Percentiles rank a stretch among this genome's conserved stretches.
These are phyloP conservation scores for Drosophila sturtevanti DNA, from an alignment of 1,140 invertebrate genomes.

Conservation along the genomic window DNA sequence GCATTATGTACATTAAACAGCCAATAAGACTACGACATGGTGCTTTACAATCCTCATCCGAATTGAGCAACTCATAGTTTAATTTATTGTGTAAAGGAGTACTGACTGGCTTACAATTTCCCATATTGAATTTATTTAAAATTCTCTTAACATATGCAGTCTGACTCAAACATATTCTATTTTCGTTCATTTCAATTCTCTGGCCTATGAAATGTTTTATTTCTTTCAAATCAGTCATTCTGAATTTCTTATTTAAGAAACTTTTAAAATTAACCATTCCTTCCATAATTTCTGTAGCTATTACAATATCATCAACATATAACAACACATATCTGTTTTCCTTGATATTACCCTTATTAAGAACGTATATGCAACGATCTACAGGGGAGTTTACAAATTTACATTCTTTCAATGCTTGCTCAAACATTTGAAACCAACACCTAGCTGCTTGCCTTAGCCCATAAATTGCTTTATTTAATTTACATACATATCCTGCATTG, in stretches of 20 bases:
- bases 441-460: background rate
- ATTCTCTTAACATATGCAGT: background rate
- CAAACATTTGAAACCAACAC: background rate
- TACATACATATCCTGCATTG: too few species aligned
- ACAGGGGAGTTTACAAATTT: background rate
- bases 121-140: background rate
- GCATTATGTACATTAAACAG: background rate
- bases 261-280: background rate
- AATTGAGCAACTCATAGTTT: background rate
- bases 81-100: background rate
- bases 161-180: background rate
- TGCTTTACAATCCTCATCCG: too few species aligned
- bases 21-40: too few species aligned
- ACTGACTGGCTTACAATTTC: background rate
- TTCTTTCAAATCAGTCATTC: background rate
- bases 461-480: too few species aligned
- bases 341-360: background rate
- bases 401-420: background rate
- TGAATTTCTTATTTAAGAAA: background rate
- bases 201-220: background rate
- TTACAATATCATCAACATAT: too few species aligned
- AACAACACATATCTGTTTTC: background rate
- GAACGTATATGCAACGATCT: background rate
- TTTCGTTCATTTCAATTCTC: background rate
- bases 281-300: background rate